Base-by-base conservation (phyloP, 2,888 invertebrate species). In the Drosophila austrosaltans region DNA sequence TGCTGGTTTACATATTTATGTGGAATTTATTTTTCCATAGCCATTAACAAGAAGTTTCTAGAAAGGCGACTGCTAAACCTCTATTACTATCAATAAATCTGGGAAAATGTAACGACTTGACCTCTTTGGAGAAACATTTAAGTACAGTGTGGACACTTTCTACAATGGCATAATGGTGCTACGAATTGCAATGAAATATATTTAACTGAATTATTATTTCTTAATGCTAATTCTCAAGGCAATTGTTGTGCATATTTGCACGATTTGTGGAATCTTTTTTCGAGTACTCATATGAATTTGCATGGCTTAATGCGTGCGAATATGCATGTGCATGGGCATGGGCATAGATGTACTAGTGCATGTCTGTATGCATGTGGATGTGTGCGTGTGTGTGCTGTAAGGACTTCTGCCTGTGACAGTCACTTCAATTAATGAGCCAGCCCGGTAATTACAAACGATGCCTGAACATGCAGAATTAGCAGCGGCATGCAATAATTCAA, bases 401-500 rank as follows among this genome's bases (percentile, higher is more conserved):
- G 22, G 48, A 25, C 48, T 42, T 2, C 42, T 75, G 76, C 22
- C 64, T 64, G 59, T 78, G 79, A 64, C 82, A 75, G 72, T 77
- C 74, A 72, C 68, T 74, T 68, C 75, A 79, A 77, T 77, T 87
- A 87, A 87, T 83, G 73, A 70, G 71, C 44, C 44, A 65, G 61
- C 44, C 65, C 66, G 79, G 85, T 87, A 84, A 81, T 83, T 87
- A 71, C 81, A 65, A 66, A 72, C 67, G 59, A 76, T 63, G 53
- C 53, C 73, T 56, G 48, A 72, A 67, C 78, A 76, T 66, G 67
- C 60, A 56, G 71, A 67, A 69, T 69, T 69, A 72, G 76, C 74
- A 71, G 66, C 54, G 72, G 53, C 89, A 76, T 84, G 82, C 89
- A 81, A 87, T 83, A 82, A 89, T 81, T 76, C 76, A 81, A 73